Conservation (phyloP, 2,797 vertebrate genomes). For the Crocodylus rhombifer region DNA sequence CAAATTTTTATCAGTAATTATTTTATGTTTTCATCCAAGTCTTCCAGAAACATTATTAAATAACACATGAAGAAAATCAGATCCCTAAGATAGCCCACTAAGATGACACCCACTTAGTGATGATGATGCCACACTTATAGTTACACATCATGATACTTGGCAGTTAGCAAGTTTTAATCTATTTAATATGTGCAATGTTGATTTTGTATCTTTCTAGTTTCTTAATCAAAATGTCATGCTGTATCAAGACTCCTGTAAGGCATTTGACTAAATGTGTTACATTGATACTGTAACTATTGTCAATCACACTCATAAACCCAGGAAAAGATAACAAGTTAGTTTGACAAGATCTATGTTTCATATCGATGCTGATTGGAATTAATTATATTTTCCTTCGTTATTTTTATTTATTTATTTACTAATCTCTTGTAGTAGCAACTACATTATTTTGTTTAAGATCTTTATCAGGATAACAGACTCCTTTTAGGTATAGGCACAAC, state of each 20-base stretch:
- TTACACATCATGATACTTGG: not conserved
- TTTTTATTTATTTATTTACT: not conserved
- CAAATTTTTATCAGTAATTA: not conserved
- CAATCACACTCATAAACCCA: constrained; percentile 25
- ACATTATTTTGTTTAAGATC: constrained; percentile 48
- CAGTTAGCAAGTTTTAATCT: not conserved
- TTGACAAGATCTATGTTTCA: not conserved
- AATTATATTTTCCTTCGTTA: constrained; percentile 39
- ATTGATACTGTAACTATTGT: not conserved
- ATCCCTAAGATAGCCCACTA: not conserved
- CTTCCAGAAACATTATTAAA: not conserved
- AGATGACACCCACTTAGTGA: not conserved
- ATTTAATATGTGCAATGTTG: not conserved
- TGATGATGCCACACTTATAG: not conserved
- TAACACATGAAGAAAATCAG: not conserved
- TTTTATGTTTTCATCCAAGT: not conserved
- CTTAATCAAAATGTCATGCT: fast-evolving
- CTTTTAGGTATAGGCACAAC: not conserved
- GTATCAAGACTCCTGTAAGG: not conserved
- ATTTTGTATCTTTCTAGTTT: not conserved
- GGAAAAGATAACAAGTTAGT: constrained; percentile 14
- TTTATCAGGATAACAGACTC: constrained; percentile 18
- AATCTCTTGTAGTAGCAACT: constrained; percentile 27
- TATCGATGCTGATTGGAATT: constrained; percentile 20
- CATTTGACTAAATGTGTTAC: not conserved